phyloP scores from a whole-genome alignment of 1,140 invertebrate genomes.

The Plectrocnemia conspersa region DNA sequence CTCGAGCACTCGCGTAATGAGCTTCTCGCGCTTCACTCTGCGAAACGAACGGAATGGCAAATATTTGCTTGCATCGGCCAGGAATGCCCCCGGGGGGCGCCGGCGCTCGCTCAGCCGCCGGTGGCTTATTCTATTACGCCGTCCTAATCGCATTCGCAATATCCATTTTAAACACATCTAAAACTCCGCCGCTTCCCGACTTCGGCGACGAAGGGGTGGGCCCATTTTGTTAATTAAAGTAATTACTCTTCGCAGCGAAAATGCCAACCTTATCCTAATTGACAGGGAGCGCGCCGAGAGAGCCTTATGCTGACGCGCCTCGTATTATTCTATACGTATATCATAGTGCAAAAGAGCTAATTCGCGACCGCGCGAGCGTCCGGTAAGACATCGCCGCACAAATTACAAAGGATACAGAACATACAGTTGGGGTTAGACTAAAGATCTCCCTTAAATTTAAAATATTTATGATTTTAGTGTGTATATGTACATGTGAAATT shows the following conservation, averaged over 20 bases:
- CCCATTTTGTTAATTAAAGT: constrained; percentile 33
- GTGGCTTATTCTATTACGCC: constrained; percentile 32
- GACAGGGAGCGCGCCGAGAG: constrained; percentile 22
- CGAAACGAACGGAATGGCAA: constrained; percentile 31
- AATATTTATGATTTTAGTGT: too few species aligned
- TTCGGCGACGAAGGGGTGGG: constrained; percentile 12
- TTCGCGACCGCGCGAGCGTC: too few species aligned
- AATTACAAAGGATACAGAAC: too few species aligned
- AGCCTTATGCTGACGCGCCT: background rate
- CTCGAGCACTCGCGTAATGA: too few species aligned
- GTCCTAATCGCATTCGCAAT: constrained; percentile 33
- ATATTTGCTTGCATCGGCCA: constrained; percentile 25
- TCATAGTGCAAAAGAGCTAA: too few species aligned
- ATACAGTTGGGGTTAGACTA: too few species aligned
- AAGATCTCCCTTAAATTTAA: too few species aligned
- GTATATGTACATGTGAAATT: too few species aligned
- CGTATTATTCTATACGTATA: too few species aligned
- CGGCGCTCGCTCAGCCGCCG: constrained; percentile 9
- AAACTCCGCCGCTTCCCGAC: constrained; percentile 20
- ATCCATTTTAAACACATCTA: constrained; percentile 33
- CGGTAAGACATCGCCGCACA: too few species aligned
- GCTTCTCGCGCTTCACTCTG: too few species aligned
- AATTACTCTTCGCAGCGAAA: constrained; percentile 31
- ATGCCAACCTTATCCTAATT: constrained; percentile 32
- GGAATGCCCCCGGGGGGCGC: constrained; percentile 1